phyloP scores from a whole-genome alignment of 2,797 vertebrate species.

The Esox lucius region DNA sequence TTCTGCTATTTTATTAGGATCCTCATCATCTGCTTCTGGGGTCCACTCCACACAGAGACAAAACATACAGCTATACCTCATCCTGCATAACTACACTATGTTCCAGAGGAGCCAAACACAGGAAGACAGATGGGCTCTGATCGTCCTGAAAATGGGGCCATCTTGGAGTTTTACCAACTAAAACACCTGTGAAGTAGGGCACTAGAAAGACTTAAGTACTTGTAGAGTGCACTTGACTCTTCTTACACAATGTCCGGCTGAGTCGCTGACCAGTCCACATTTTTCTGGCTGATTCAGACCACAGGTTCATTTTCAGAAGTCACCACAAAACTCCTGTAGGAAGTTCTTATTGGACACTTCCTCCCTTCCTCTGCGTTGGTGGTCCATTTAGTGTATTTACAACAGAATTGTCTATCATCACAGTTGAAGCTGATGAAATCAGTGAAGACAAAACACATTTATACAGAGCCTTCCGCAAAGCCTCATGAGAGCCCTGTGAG shows the following conservation, averaged over 20 bases:
- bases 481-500: no score
- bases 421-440: background rate
- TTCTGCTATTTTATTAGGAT: no score
- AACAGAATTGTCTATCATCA: background rate
- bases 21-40: no score
- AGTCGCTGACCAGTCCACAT: background rate
- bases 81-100: background rate
- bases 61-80: no score
- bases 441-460: no score
- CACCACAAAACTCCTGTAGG: background rate
- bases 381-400: background rate
- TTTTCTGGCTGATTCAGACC: background rate
- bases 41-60: no score
- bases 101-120: background rate
- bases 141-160: background rate
- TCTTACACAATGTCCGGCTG: background rate
- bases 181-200: background rate
- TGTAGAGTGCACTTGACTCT: background rate
- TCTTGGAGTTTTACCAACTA: background rate
- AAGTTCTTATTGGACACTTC: background rate
- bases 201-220: background rate
- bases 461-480: no score
- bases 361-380: background rate
- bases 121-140: slow-evolving; percentile 20
- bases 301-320: background rate